phyloP scores from a whole-genome alignment of 2,888 invertebrate genomes.

The Lasioglossum oenotherae region DNA sequence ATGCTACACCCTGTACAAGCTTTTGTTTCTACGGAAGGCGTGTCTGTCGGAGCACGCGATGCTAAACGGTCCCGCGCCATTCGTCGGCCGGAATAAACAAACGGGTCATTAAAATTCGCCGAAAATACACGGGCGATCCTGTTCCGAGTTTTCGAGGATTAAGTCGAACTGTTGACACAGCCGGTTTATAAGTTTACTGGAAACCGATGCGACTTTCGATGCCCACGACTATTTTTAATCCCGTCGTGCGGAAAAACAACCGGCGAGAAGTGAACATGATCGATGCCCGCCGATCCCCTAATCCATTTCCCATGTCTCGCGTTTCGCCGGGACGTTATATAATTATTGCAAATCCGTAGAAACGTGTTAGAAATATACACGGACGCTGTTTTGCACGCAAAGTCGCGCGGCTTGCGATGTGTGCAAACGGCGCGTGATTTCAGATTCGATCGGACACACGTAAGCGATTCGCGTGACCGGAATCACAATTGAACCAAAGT shows the following conservation, averaged over 20 bases:
- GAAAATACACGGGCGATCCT: slow-evolving; percentile 59
- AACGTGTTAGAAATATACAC: slow-evolving; percentile 47
- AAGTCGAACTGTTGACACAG: slow-evolving; percentile 34
- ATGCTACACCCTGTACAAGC: neutral
- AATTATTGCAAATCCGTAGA: slow-evolving; percentile 38
- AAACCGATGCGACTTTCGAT: slow-evolving; percentile 1
- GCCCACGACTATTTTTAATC: neutral
- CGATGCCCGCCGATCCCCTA: neutral
- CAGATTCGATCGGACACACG: slow-evolving; percentile 53
- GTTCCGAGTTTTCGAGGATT: slow-evolving; percentile 47
- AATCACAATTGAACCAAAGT: slow-evolving; percentile 24
- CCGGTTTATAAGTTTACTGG: slow-evolving; percentile 21
- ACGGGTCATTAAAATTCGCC: slow-evolving; percentile 66
- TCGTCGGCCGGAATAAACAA: slow-evolving; percentile 58
- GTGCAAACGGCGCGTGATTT: slow-evolving; percentile 50
- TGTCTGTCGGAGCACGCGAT: slow-evolving; percentile 49
- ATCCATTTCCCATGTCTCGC: neutral
- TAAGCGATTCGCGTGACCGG: slow-evolving; percentile 52
- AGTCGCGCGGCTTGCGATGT: neutral
- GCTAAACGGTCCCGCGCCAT: slow-evolving; percentile 54
- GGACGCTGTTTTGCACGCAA: slow-evolving; percentile 37
- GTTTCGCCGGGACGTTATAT: slow-evolving; percentile 29
- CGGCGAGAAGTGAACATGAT: neutral
- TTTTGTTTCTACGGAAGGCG: slow-evolving; percentile 53
- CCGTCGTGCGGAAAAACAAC: neutral